These are phyloP conservation scores for Eciton burchellii DNA, from an alignment of 1,140 invertebrate genomes.

Conservation along the genomic window DNA sequence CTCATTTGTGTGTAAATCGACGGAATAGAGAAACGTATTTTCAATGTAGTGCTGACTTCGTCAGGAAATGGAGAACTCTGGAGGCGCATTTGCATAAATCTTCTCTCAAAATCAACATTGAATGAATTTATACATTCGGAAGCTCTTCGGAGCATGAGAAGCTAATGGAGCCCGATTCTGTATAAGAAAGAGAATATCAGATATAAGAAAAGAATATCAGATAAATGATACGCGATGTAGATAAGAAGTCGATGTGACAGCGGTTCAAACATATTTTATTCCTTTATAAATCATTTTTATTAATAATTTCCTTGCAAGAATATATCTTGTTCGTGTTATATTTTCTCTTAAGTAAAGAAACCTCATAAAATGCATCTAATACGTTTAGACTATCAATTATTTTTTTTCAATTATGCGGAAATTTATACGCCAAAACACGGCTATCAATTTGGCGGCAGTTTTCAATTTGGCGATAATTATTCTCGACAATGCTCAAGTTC, in stretches of 20 bases:
- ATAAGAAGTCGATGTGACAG: conserved; percentile 6
- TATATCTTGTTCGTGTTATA: no score
- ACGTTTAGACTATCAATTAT: no score
- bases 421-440: no score
- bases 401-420: no score
- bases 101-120: conserved; percentile 43
- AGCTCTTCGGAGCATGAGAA: conserved; percentile 38
- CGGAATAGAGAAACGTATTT: conserved; percentile 26
- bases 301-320: neutral
- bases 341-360: neutral
- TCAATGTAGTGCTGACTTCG: conserved; percentile 29
- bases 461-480: neutral
- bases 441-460: no score
- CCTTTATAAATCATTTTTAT: neutral
- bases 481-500: neutral
- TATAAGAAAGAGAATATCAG: conserved; percentile 29
- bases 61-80: conserved; percentile 32
- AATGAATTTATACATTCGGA: conserved; percentile 40
- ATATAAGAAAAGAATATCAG: conserved; percentile 36
- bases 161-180: conserved; percentile 40
- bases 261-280: conserved; percentile 11
- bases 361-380: neutral
- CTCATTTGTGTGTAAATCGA: conserved; percentile 36
- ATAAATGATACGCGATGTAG: conserved; percentile 30
- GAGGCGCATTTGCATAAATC: conserved; percentile 46